A percentile compares a stretch with the other conserved stretches of the same genome.
Evolutionary conservation across 2,113 vertebrate genomes (phyloP).

Genomic region (Motacilla alba): DNA sequence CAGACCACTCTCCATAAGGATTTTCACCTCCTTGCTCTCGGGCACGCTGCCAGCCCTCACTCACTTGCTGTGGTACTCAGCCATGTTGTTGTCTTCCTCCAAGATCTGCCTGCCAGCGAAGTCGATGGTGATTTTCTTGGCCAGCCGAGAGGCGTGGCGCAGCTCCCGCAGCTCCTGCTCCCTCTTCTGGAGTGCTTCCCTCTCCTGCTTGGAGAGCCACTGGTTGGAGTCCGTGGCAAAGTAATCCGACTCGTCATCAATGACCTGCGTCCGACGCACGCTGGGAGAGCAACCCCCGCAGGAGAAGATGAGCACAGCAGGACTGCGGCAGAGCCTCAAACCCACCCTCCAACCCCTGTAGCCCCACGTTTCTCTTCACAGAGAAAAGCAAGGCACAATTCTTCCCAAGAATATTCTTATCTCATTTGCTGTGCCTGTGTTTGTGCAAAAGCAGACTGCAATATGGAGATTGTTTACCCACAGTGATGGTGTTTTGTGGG

Average conservation of each 20-base stretch:
- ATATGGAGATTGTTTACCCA: too few relatives aligned
- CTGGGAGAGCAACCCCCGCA: conserved; percentile 58
- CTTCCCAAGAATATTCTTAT: too few relatives aligned
- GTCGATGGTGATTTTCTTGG: conserved; percentile 89
- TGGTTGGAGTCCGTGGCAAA: conserved; percentile 94
- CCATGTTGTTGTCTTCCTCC: conserved; percentile 80
- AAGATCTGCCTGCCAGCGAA: conserved; percentile 90
- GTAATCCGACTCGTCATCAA: conserved; percentile 96
- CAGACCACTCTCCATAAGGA: neutral
- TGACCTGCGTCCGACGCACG: conserved; percentile 89
- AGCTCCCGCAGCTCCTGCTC: conserved; percentile 89
- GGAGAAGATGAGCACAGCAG: neutral
- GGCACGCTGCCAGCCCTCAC: neutral
- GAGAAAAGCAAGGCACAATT: too few relatives aligned
- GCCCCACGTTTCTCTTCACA: too few relatives aligned
- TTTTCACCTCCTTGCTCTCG: neutral
- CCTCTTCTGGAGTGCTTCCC: conserved; percentile 81
- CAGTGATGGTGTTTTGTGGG: too few relatives aligned
- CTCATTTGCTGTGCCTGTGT: too few relatives aligned
- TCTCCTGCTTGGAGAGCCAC: conserved; percentile 89
- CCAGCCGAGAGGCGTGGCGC: conserved; percentile 85
- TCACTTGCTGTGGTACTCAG: conserved; percentile 88
- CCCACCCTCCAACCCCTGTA: neutral
- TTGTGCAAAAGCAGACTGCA: too few relatives aligned
- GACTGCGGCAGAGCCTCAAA: neutral